A percentile compares a stretch with the other conserved stretches of the same genome.
Evolutionary conservation across 2,888 invertebrate species (phyloP).

Genomic region (Halocaridina rubra): DNA sequence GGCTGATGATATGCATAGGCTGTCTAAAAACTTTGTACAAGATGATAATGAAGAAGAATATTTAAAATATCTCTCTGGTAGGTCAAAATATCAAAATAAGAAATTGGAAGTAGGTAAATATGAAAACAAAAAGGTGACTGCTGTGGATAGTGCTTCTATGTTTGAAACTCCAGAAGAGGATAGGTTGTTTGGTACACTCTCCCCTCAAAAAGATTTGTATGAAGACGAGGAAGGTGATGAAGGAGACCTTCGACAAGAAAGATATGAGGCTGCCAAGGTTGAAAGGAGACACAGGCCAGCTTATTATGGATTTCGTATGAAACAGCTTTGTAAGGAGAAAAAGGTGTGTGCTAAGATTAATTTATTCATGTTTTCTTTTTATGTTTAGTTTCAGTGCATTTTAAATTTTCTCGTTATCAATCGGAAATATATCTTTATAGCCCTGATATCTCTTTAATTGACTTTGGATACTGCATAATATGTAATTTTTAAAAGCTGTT

Average conservation of each 20-base stretch:
- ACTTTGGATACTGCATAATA: too few relatives aligned
- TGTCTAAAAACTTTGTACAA: neutral
- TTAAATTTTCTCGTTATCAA: too few relatives aligned
- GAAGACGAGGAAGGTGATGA: slow-evolving; percentile 5
- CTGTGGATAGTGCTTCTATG: neutral
- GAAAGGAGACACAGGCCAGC: slow-evolving; percentile 10
- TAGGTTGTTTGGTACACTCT: neutral
- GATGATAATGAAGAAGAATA: slow-evolving; percentile 32
- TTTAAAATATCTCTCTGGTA: neutral
- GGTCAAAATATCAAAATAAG: neutral
- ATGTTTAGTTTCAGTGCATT: too few relatives aligned
- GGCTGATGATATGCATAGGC: neutral
- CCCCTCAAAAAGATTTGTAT: neutral
- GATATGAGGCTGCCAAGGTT: neutral
- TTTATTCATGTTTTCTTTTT: neutral
- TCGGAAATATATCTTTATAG: too few relatives aligned
- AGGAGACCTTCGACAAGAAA: neutral
- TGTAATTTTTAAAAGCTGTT: too few relatives aligned
- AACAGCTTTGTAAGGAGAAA: slow-evolving; percentile 35
- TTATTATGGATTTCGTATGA: slow-evolving; percentile 39
- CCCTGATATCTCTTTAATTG: too few relatives aligned
- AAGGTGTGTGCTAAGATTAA: slow-evolving; percentile 16
- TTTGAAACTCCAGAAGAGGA: neutral
- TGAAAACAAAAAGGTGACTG: neutral
- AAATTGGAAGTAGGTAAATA: neutral